A percentile compares a stretch with the other conserved stretches of the same genome.
Conservation (phyloP, 2,888 invertebrate genomes). For the Ormyrus rosae region DNA sequence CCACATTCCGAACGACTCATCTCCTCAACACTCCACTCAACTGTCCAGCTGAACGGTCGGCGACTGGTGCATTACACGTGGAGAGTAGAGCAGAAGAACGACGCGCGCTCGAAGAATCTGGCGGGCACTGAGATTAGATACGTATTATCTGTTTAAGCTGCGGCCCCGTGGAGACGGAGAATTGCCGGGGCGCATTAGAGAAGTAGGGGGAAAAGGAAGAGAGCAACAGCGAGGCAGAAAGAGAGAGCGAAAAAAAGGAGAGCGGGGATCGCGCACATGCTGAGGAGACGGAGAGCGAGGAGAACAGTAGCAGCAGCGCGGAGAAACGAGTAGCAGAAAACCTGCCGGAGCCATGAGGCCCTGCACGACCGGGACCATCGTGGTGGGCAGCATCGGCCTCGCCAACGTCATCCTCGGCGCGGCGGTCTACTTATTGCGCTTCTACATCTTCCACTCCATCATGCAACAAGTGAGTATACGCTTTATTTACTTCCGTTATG, state of each 20-base stretch:
- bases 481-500: too few relatives aligned
- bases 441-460: conserved; percentile 64
- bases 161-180: conserved; percentile 5
- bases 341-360: conserved; percentile 66
- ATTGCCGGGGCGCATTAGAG: not conserved
- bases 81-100: not conserved
- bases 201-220: not conserved
- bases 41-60: too few relatives aligned
- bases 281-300: conserved; percentile 54
- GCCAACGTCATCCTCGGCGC: conserved; percentile 64
- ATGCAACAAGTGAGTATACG: conserved; percentile 64
- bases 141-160: conserved; percentile 60
- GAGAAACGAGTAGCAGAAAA: conserved; percentile 12
- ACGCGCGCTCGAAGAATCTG: conserved; percentile 30
- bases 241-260: conserved; percentile 37
- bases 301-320: conserved; percentile 36
- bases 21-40: too few relatives aligned
- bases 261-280: conserved; percentile 60
- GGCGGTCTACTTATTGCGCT: conserved; percentile 64
- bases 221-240: conserved; percentile 10
- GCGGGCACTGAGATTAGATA: conserved; percentile 62
- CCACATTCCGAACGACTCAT: too few relatives aligned
- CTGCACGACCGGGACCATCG: conserved; percentile 66
- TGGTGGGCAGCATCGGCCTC: conserved; percentile 65
- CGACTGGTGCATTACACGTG: not conserved